Conservation (phyloP, 2,888 invertebrate genomes). For the Aelia acuminata region DNA sequence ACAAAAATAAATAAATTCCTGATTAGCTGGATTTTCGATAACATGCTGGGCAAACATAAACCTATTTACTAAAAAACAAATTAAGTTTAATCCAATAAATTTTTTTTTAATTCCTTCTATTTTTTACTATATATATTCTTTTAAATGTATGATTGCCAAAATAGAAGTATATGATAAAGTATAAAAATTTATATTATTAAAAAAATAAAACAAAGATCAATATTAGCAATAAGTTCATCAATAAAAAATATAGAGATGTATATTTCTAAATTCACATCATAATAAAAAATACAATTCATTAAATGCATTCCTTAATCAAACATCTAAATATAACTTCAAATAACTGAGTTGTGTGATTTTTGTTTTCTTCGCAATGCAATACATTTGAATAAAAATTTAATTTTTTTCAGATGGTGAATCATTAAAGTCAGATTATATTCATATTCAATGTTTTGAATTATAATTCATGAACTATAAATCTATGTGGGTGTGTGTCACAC, state of each 20-base stretch:
- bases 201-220: background rate
- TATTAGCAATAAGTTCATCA: background rate
- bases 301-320: background rate
- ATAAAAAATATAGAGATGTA: background rate
- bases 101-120: background rate
- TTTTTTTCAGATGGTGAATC: background rate
- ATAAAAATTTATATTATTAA: no score
- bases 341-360: no score
- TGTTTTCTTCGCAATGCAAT: no score
- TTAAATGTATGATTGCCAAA: conserved; percentile 18
- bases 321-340: no score
- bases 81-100: background rate
- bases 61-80: background rate
- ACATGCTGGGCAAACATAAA: background rate
- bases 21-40: background rate
- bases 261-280: background rate
- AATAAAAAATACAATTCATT: background rate
- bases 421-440: background rate
- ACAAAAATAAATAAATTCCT: background rate
- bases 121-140: no score
- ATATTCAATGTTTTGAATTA: background rate
- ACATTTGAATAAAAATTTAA: background rate
- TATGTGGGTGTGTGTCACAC: no score
- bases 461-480: no score
- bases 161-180: background rate